These are phyloP conservation scores for Gryon sp. DNA, from an alignment of 1,140 invertebrate genomes.

Conservation along the genomic window DNA sequence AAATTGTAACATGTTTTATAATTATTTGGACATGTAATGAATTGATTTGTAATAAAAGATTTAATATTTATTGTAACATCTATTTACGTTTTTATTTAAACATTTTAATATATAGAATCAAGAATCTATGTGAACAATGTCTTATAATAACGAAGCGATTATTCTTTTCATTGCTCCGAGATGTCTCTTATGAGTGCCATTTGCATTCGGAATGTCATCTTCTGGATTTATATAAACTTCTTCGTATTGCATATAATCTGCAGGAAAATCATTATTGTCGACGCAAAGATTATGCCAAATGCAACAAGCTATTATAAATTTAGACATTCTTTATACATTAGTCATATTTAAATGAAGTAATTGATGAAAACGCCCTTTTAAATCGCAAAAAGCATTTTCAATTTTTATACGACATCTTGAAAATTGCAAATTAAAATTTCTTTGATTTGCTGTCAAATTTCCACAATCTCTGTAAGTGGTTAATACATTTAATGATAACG, in stretches of 20 bases:
- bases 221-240: neutral
- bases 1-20: too few relatives aligned
- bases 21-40: too few relatives aligned
- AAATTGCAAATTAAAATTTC: neutral
- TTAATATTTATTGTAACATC: too few relatives aligned
- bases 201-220: too few relatives aligned
- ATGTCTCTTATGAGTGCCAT: too few relatives aligned
- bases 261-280: neutral
- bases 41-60: too few relatives aligned
- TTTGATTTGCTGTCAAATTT: slow-evolving; percentile 1
- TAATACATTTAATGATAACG: neutral
- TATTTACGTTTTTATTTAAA: too few relatives aligned
- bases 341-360: slow-evolving; percentile 10
- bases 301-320: slow-evolving; percentile 7
- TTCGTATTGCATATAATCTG: slow-evolving; percentile 3
- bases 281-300: slow-evolving; percentile 7
- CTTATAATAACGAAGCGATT: too few relatives aligned
- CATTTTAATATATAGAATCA: too few relatives aligned
- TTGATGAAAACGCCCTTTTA: slow-evolving; percentile 10
- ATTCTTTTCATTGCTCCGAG: too few relatives aligned
- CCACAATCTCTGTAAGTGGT: slow-evolving; percentile 11
- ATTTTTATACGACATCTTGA: slow-evolving; percentile 4
- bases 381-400: neutral
- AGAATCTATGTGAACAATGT: too few relatives aligned
- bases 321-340: slow-evolving; percentile 4